Evolutionary conservation across 2,888 invertebrate species (phyloP).

Genomic region (Lepidochitona cinerea): DNA sequence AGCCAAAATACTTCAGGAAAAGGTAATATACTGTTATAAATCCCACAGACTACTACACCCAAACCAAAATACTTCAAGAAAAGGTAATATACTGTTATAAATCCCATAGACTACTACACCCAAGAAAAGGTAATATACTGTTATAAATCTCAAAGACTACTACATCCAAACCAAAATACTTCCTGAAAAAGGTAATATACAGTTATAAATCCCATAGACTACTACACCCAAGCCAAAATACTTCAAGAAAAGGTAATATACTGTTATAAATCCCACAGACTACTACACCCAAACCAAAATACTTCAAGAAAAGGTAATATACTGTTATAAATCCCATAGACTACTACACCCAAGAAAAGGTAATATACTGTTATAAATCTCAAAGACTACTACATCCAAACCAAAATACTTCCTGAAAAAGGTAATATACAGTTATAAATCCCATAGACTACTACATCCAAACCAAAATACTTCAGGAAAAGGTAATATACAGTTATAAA

Average conservation of each 20-base stretch:
- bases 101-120: constrained; percentile 61
- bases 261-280: constrained; percentile 54
- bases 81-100: constrained; percentile 54
- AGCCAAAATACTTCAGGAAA: constrained; percentile 63
- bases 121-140: constrained; percentile 61
- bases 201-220: constrained; percentile 59
- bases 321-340: constrained; percentile 55
- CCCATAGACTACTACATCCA: constrained; percentile 63
- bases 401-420: constrained; percentile 64
- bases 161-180: constrained; percentile 64
- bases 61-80: constrained; percentile 64
- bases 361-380: constrained; percentile 54
- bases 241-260: constrained; percentile 63
- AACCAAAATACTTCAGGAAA: constrained; percentile 63
- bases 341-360: constrained; percentile 63
- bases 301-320: constrained; percentile 61
- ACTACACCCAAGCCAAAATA: constrained; percentile 64
- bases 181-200: constrained; percentile 63
- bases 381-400: constrained; percentile 61
- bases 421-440: too few species aligned
- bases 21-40: constrained; percentile 54
- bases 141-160: constrained; percentile 53
- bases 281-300: constrained; percentile 65
- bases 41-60: constrained; percentile 61
- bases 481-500: too few species aligned